These are phyloP conservation scores for Lypha dubia DNA, from an alignment of 2,888 invertebrate genomes.

Conservation along the genomic window DNA sequence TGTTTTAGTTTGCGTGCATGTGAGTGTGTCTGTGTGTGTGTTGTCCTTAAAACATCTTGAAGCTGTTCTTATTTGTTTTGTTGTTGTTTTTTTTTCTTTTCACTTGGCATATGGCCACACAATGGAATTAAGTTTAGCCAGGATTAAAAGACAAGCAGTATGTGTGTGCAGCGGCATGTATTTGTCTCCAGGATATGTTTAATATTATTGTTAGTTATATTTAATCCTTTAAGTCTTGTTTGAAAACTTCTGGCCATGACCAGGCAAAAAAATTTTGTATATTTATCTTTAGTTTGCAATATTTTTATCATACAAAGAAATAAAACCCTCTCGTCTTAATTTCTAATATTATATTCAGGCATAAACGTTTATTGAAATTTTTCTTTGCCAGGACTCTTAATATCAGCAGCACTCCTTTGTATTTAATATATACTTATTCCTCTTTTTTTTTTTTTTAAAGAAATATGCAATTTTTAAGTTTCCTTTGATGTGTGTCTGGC, in stretches of 20 bases:
- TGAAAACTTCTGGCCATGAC: conserved; percentile 35
- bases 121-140: conserved; percentile 43
- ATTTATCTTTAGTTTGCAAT: conserved; percentile 14
- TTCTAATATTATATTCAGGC: conserved; percentile 36
- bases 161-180: neutral
- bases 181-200: conserved; percentile 21
- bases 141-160: conserved; percentile 28
- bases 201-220: conserved; percentile 48
- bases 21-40: too few relatives aligned
- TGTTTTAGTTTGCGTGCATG: conserved; percentile 19
- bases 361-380: neutral
- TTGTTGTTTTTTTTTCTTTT: too few relatives aligned
- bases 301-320: conserved; percentile 1
- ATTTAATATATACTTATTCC: neutral
- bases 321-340: conserved; percentile 15
- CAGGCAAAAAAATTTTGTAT: neutral
- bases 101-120: conserved; percentile 54
- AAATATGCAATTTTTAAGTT: conserved; percentile 33
- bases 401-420: conserved; percentile 5
- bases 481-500: conserved; percentile 39
- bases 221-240: conserved; percentile 58
- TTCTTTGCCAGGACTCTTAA: conserved; percentile 16
- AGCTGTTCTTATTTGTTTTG: conserved; percentile 17
- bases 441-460: neutral
- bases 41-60: conserved; percentile 51